Base-by-base conservation (phyloP, 2,888 invertebrate genomes). In the Antitype chi region DNA sequence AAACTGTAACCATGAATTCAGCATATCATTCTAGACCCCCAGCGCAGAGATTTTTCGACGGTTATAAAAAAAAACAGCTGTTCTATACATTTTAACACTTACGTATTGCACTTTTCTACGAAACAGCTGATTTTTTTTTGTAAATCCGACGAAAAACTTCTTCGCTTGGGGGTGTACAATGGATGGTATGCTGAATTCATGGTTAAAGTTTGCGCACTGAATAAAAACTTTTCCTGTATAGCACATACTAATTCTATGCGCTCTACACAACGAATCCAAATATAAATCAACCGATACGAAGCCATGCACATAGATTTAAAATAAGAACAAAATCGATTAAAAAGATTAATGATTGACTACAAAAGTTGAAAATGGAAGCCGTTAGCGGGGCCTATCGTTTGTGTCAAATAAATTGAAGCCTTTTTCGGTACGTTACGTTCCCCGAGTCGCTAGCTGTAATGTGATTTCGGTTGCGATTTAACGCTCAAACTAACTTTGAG, bases 381-480 rank as follows among this genome's bases (percentile, higher is more conserved):
- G 77, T 73, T 85, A 80, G 82, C 83, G 83, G 64, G 80, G 68
- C 76, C 85, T 83, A 82, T 78, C 87, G 88, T 76, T 86, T 85
- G 79, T 82, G 88, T 85, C 86, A 84, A 88, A 90, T 90, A 90
- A 90, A 91, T 91, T 88, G 85, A 84, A 87, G 81, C 87, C 79
- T 86, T 90, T 87, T 84, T 85, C 83, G 83, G 77, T 72, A 83
- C 83, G 85, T 80, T 79, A 82, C 79, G 78, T 76, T 82, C 63
- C 71, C 59, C 73, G 52, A 76, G 53, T 70, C 76, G 80, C 77
- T 74, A 68, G 80, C 80, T 73, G 81, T 90, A 89, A 90, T 89
- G 88, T 89, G 89, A 91, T 89, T 89, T 90, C 87, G 82, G 86
- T 84, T 84, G 80, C 88, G 84, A 91, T 90, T 91, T 90, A 84